These are phyloP conservation scores for Acronicta leporina DNA, from an alignment of 2,888 invertebrate genomes.

Conservation along the genomic window DNA sequence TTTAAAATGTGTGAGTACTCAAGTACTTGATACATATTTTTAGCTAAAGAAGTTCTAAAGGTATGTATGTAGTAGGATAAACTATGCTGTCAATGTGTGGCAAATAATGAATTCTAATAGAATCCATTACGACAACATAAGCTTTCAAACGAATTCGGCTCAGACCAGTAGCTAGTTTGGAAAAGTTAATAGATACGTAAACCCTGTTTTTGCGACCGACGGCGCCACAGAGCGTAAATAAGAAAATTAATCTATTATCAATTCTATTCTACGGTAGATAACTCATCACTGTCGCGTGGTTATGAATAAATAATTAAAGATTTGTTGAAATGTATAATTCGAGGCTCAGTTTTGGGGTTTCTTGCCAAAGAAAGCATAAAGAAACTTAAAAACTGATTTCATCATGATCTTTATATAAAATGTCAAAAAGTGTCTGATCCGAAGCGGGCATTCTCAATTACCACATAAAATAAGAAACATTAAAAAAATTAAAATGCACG, in stretches of 20 bases:
- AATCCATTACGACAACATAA: conserved; percentile 40
- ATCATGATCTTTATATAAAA: too few relatives aligned
- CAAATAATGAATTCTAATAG: conserved; percentile 33
- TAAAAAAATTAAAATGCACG: too few relatives aligned
- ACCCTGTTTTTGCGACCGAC: conserved; percentile 36
- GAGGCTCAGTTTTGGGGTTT: neutral
- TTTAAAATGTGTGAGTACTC: too few relatives aligned
- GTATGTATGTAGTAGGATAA: conserved; percentile 3
- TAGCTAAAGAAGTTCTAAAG: too few relatives aligned
- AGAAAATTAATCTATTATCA: conserved; percentile 42
- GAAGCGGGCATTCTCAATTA: too few relatives aligned
- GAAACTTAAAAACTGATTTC: neutral
- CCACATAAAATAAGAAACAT: too few relatives aligned
- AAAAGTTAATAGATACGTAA: conserved; percentile 42
- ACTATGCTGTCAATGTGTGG: conserved; percentile 8
- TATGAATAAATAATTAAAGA: conserved; percentile 41
- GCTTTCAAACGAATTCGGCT: conserved; percentile 35
- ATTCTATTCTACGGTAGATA: conserved; percentile 43
- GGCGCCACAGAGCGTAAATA: conserved; percentile 59
- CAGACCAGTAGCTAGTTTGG: conserved; percentile 41
- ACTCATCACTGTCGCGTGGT: conserved; percentile 45
- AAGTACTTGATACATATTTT: too few relatives aligned
- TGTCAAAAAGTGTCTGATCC: too few relatives aligned
- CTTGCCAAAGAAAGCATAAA: neutral
- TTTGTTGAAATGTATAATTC: conserved; percentile 22